Base-by-base conservation (phyloP, 2,888 invertebrate genomes). In the Margaritifera margaritifera region DNA sequence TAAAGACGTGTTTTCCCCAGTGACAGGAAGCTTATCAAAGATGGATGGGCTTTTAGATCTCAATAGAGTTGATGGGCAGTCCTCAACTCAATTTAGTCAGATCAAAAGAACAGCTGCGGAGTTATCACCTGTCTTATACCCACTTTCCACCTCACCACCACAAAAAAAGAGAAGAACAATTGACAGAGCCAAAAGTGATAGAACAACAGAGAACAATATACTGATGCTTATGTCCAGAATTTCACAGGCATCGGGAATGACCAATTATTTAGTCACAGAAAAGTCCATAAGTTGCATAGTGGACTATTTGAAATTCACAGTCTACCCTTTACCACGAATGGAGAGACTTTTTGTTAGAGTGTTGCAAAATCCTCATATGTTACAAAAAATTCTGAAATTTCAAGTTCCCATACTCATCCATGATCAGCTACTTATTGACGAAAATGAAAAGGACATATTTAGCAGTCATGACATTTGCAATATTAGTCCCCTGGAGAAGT, bases 241-340 rank as follows among this genome's bases (percentile, higher is more conserved):
- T 15, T 88, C 88, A 6, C 83, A 84, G 25, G 84, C 82, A 75
- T 80, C 79, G 31, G 80, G 85, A 69, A 81, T 82, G 18, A 79
- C 79, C 42, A 71, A 72, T 20, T 68, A 81, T 60, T 65, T 85
- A 50, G 79, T 82, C 2, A 76, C 79, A 15, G 69, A 65, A 61
- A 76, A 79, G 55, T 78, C 76, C 2, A 64, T 86, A 6, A 70
- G 74, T 15, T 79, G 83, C 57, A 71, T 87, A 24, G 67, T 86
- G 54, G 80, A 81, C 62, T 86, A 87, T 66, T 66, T 88, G 4
- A 55, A 64, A 25, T 60, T 66, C 4, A 79, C 82, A 42, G 72
- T 75, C 5, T 66, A 73, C 52, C 84, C 87, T 5, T 69, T 79
- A 11, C 66, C 80, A n/a, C 72, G 85, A 31, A 78, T 77, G 62